Evolutionary conservation across 2,888 invertebrate genomes (phyloP).

Genomic region (Acrocyrtus sp.): DNA sequence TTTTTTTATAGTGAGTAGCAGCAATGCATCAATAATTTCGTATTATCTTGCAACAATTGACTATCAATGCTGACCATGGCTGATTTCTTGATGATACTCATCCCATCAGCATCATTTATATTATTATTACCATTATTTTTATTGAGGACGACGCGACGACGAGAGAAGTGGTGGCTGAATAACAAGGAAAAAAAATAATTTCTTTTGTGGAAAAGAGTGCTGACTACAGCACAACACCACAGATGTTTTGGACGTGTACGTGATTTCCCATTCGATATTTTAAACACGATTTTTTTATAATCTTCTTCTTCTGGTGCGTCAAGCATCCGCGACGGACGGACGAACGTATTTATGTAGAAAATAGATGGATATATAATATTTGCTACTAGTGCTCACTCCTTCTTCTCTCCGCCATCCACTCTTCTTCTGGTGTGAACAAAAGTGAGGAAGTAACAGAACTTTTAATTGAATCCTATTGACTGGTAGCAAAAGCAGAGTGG

Average conservation of each 20-base stretch:
- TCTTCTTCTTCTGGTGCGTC: neutral
- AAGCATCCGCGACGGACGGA: slow-evolving; percentile 4
- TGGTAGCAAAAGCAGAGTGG: neutral
- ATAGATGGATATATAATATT: neutral
- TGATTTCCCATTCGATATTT: slow-evolving; percentile 50
- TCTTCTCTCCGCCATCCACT: neutral
- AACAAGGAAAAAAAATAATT: slow-evolving; percentile 28
- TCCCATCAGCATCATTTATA: slow-evolving; percentile 16
- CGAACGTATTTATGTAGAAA: neutral
- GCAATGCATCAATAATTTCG: slow-evolving; percentile 43
- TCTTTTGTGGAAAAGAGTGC: slow-evolving; percentile 34
- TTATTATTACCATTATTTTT: neutral
- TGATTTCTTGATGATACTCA: slow-evolving; percentile 54
- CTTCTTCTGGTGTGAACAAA: slow-evolving; percentile 32
- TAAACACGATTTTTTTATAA: slow-evolving; percentile 17
- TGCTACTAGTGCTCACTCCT: slow-evolving; percentile 3
- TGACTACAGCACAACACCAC: slow-evolving; percentile 1
- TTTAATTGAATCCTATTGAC: slow-evolving; percentile 51
- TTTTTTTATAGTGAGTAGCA: neutral
- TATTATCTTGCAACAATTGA: slow-evolving; percentile 48
- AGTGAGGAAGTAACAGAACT: slow-evolving; percentile 41
- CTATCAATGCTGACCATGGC: slow-evolving; percentile 49
- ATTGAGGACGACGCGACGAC: slow-evolving; percentile 19
- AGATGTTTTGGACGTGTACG: slow-evolving; percentile 28
- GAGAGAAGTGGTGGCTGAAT: slow-evolving; percentile 4